Percentiles rank a stretch among this genome's conserved stretches.
Evolutionary conservation across 2,113 vertebrate genomes (phyloP).

Genomic region (Epinephelus moara): DNA sequence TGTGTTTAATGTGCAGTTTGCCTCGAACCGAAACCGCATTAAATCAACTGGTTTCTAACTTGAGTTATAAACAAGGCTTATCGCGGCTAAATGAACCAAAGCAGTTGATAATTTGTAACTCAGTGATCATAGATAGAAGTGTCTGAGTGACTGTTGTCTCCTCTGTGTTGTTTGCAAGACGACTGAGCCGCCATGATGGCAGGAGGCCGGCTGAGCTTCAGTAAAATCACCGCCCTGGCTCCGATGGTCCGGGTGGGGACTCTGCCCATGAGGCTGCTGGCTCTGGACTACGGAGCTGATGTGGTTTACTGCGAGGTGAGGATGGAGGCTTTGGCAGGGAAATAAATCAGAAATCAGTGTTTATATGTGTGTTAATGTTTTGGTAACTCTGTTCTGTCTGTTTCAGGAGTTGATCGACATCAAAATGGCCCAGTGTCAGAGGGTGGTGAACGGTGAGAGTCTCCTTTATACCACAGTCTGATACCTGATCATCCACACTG

Average conservation of each 20-base stretch:
- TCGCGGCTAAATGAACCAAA: background rate
- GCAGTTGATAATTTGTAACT: accelerated
- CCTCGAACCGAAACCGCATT: background rate
- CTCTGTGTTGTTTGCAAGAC: slow-evolving; percentile 10
- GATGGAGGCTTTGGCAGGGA: too few species aligned
- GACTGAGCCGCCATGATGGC: slow-evolving; percentile 45
- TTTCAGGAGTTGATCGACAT: slow-evolving; percentile 96
- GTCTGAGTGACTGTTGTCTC: background rate
- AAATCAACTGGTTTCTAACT: accelerated
- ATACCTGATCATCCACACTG: too few species aligned
- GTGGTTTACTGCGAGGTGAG: slow-evolving; percentile 97
- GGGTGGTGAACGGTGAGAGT: slow-evolving; percentile 89
- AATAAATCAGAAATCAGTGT: background rate
- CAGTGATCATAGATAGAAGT: accelerated
- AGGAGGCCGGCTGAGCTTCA: slow-evolving; percentile 84
- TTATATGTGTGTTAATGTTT: too few species aligned
- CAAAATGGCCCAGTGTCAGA: slow-evolving; percentile 94
- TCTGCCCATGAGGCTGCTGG: slow-evolving; percentile 94
- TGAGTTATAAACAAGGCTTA: background rate
- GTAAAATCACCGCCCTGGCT: slow-evolving; percentile 89
- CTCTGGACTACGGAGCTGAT: slow-evolving; percentile 96
- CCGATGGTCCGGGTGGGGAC: slow-evolving; percentile 98
- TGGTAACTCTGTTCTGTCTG: background rate
- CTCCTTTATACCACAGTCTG: too few species aligned
- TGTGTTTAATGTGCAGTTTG: accelerated